These are phyloP conservation scores for Scrobipalpa costella DNA, from an alignment of 2,888 invertebrate species.

Conservation along the genomic window DNA sequence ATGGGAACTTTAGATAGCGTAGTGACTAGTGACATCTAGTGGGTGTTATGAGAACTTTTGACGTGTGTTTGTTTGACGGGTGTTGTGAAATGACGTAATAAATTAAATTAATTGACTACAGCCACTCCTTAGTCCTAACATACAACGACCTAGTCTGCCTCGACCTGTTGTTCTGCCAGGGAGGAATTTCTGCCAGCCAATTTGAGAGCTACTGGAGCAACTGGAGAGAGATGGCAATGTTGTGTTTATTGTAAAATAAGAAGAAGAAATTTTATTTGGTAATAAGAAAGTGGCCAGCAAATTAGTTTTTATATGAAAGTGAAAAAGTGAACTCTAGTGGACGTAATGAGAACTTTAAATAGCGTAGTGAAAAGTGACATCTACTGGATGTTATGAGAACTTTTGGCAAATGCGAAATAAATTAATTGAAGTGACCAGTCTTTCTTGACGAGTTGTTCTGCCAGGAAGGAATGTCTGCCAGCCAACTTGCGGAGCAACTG, in stretches of 20 bases:
- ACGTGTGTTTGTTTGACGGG: too few relatives aligned
- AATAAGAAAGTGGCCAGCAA: too few relatives aligned
- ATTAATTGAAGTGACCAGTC: too few relatives aligned
- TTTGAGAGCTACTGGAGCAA: conserved; percentile 89
- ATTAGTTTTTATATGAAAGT: too few relatives aligned
- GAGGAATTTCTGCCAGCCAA: conserved; percentile 85
- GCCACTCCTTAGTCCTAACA: conserved; percentile 64
- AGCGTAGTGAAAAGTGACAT: background rate
- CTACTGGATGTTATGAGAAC: background rate
- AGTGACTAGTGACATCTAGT: background rate
- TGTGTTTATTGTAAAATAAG: conserved; percentile 78
- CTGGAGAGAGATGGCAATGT: conserved; percentile 89
- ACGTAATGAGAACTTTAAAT: background rate
- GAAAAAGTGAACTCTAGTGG: background rate
- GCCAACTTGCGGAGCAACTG: conserved; percentile 87
- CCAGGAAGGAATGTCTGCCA: conserved; percentile 84
- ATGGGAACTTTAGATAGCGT: background rate
- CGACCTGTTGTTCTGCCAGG: conserved; percentile 92
- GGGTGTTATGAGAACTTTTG: background rate
- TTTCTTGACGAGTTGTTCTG: conserved; percentile 94
- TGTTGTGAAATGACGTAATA: too few relatives aligned
- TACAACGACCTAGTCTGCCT: conserved; percentile 82
- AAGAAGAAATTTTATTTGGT: too few relatives aligned
- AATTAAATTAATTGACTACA: too few relatives aligned
- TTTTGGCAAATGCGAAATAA: too few relatives aligned